phyloP scores from a whole-genome alignment of 2,113 vertebrate species.

The Delphinus delphis region DNA sequence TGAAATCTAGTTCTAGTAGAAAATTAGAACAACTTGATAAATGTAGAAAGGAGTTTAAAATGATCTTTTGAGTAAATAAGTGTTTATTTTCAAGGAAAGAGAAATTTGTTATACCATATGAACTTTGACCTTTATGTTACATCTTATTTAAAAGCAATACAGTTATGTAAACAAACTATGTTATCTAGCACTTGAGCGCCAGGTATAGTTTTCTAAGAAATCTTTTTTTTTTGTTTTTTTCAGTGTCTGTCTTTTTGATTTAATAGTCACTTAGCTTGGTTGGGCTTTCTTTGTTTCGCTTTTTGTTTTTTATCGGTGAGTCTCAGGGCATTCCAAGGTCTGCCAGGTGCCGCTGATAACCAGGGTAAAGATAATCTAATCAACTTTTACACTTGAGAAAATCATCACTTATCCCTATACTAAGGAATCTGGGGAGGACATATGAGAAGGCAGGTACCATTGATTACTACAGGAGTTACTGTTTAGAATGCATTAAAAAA shows the following conservation, averaged over 20 bases:
- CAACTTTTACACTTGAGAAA: not conserved
- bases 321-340: not conserved
- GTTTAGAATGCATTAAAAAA: not conserved
- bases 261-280: not conserved
- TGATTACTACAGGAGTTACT: not conserved
- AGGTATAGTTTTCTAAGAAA: slow-evolving; percentile 9
- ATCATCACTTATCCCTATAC: not conserved
- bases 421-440: not conserved
- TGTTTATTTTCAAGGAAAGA: slow-evolving; percentile 29
- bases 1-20: not conserved
- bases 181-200: not conserved
- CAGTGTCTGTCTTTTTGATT: not conserved
- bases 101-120: not conserved
- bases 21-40: slow-evolving; percentile 26
- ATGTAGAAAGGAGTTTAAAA: slow-evolving; percentile 42
- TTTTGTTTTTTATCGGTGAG: not conserved
- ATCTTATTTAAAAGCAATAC: not conserved
- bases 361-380: not conserved
- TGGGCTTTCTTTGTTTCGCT: not conserved
- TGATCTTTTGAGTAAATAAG: not conserved
- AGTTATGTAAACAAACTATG: not conserved
- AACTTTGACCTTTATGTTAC: not conserved
- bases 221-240: not conserved
- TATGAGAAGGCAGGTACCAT: not conserved
- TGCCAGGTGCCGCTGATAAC: not conserved